Percentiles rank a stretch among this genome's conserved stretches.
Evolutionary conservation across 2,797 vertebrate genomes (phyloP).

Genomic region (Clarias pachynema): DNA sequence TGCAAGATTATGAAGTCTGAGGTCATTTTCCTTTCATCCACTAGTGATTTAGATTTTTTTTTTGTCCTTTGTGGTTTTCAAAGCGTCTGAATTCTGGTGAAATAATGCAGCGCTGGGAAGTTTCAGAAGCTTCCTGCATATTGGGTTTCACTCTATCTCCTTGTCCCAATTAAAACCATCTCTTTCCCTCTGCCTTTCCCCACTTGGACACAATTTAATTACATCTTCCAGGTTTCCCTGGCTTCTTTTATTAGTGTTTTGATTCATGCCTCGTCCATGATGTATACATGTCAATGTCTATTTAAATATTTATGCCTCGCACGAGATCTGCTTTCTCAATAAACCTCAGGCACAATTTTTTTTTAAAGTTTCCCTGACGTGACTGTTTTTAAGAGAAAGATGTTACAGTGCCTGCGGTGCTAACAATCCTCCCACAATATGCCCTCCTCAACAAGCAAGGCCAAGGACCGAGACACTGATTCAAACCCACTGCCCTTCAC

Average conservation of each 20-base stretch:
- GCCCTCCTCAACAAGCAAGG: not conserved
- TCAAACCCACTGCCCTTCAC: not conserved
- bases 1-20: constrained; percentile 72
- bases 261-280: constrained; percentile 49
- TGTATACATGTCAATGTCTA: constrained; percentile 42
- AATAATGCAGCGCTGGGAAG: constrained; percentile 68
- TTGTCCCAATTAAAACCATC: constrained; percentile 68
- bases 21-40: constrained; percentile 71
- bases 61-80: constrained; percentile 61
- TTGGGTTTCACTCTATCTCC: constrained; percentile 65
- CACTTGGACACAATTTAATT: constrained; percentile 43
- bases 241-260: constrained; percentile 54
- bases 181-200: constrained; percentile 21
- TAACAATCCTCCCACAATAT: not conserved
- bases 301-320: constrained; percentile 29
- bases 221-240: constrained; percentile 43
- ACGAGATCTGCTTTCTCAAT: constrained; percentile 47
- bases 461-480: not conserved
- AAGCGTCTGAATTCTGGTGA: constrained; percentile 66
- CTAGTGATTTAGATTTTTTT: constrained; percentile 63
- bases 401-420: constrained; percentile 33
- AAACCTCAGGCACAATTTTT: constrained; percentile 30
- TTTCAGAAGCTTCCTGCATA: constrained; percentile 58
- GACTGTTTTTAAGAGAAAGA: constrained; percentile 13
- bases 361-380: constrained; percentile 10